Evolutionary conservation across 2,113 vertebrate species (phyloP).

Genomic region (Scopus umbretta): DNA sequence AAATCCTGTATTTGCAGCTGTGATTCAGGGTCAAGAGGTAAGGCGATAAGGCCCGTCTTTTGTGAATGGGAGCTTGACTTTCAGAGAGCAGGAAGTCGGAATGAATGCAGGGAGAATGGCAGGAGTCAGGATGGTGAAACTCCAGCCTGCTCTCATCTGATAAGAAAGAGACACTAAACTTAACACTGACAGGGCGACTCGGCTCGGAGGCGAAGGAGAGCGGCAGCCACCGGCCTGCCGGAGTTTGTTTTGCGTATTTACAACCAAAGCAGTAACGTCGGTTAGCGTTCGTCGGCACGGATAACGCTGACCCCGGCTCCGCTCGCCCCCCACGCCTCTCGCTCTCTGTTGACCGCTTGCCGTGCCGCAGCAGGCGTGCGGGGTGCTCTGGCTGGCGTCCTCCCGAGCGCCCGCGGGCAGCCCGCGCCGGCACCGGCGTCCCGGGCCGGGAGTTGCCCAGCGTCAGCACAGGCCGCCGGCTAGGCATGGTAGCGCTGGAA

Average conservation of each 20-base stretch:
- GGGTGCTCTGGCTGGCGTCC: neutral
- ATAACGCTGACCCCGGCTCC: neutral
- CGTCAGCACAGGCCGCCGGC: accelerated
- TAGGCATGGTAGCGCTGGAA: accelerated
- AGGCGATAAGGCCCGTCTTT: constrained; percentile 82
- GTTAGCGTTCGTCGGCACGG: neutral
- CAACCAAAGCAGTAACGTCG: accelerated
- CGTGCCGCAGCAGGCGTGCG: too few species aligned
- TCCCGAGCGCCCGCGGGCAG: too few species aligned
- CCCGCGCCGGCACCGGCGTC: too few species aligned
- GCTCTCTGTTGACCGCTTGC: accelerated
- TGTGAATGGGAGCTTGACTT: constrained; percentile 86
- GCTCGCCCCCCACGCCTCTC: neutral
- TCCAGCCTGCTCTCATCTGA: constrained; percentile 84
- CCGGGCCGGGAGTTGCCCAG: accelerated
- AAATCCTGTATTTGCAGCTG: constrained; percentile 14
- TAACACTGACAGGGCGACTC: neutral
- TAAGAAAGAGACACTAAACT: constrained; percentile 67
- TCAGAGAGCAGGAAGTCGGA: constrained; percentile 83
- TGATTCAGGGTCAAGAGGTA: constrained; percentile 77
- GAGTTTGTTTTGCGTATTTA: neutral
- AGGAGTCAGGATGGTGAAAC: constrained; percentile 79
- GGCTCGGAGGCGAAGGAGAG: neutral
- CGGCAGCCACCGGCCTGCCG: constrained; percentile 51
- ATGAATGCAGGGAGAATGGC: constrained; percentile 78